These are phyloP conservation scores for Poliocrania exsul DNA, from an alignment of 2,797 vertebrate species.

Conservation along the genomic window DNA sequence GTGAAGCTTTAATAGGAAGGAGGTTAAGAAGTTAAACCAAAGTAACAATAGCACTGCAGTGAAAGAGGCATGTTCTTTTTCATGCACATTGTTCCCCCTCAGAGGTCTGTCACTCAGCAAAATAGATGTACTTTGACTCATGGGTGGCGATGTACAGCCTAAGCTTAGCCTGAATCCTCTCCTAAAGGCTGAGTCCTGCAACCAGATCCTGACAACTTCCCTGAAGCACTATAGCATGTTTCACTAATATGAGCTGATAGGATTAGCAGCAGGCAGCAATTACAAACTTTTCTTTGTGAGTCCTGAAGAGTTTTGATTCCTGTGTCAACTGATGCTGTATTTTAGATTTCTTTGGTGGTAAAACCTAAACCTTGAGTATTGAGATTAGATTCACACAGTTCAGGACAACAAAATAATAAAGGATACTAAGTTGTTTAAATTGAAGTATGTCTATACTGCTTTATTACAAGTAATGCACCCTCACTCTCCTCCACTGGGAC, in stretches of 20 bases:
- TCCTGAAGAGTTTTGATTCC: slow-evolving; percentile 61
- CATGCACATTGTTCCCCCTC: slow-evolving; percentile 49
- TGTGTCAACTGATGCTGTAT: slow-evolving; percentile 51
- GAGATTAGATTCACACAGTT: background rate
- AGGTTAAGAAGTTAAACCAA: slow-evolving; percentile 79
- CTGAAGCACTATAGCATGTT: slow-evolving; percentile 48
- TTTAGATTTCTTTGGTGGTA: slow-evolving; percentile 31
- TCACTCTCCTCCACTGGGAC: background rate
- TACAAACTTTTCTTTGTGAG: slow-evolving; percentile 72
- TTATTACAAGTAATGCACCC: background rate
- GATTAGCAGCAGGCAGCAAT: slow-evolving; percentile 76
- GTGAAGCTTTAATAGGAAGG: slow-evolving; percentile 59
- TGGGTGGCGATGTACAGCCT: slow-evolving; percentile 71
- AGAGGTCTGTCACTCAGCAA: slow-evolving; percentile 74
- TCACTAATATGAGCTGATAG: slow-evolving; percentile 61
- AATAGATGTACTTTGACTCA: slow-evolving; percentile 75
- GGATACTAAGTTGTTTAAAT: background rate
- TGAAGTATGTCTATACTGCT: background rate
- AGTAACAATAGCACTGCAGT: slow-evolving; percentile 62
- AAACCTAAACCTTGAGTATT: background rate
- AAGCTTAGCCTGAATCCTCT: slow-evolving; percentile 73
- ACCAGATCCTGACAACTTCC: slow-evolving; percentile 65
- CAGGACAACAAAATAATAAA: background rate
- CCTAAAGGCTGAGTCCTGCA: slow-evolving; percentile 67
- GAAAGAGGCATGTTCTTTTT: slow-evolving; percentile 73